phyloP scores from a whole-genome alignment of 2,888 invertebrate genomes.

The Ferrisia virgata region DNA sequence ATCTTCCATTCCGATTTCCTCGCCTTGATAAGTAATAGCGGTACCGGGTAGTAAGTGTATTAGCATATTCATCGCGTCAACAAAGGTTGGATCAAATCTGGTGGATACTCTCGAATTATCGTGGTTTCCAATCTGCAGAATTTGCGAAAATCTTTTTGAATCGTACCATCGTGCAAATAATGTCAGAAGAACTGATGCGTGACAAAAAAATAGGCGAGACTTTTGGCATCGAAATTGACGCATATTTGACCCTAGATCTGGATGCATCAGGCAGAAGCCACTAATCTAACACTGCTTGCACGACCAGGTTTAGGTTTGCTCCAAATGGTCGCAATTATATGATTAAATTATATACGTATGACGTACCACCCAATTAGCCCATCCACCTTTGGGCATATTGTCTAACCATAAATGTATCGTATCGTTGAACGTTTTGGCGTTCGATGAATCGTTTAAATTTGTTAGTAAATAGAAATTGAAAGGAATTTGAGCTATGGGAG shows the following conservation, averaged over 20 bases:
- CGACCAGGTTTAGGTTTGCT: no score
- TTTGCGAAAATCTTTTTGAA: not conserved
- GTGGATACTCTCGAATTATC: conserved; percentile 50
- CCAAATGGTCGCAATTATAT: no score
- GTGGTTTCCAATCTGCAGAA: conserved; percentile 51
- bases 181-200: no score
- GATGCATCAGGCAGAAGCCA: no score
- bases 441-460: conserved; percentile 55
- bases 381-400: conserved; percentile 60
- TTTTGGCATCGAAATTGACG: no score
- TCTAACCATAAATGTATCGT: conserved; percentile 60
- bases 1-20: conserved; percentile 73
- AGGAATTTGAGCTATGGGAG: conserved; percentile 61
- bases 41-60: conserved; percentile 73
- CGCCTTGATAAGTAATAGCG: conserved; percentile 82
- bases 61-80: conserved; percentile 56
- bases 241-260: no score
- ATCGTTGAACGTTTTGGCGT: conserved; percentile 57
- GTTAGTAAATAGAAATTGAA: conserved; percentile 66
- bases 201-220: no score
- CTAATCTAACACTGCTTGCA: no score
- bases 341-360: not conserved
- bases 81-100: conserved; percentile 53
- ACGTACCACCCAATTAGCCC: conserved; percentile 67
- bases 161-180: no score